phyloP scores from a whole-genome alignment of 2,888 invertebrate species.

The Macaria liturata region DNA sequence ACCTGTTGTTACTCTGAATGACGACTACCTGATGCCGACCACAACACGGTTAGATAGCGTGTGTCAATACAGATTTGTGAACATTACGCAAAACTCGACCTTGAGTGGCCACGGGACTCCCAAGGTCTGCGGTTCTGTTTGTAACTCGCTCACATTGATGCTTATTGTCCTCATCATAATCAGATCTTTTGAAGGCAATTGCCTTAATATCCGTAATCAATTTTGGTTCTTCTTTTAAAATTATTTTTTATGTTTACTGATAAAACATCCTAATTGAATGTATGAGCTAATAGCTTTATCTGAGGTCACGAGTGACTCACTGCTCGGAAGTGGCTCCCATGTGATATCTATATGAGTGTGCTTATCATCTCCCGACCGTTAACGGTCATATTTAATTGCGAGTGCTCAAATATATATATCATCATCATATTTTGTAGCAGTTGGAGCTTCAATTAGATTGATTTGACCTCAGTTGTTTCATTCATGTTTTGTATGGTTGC shows the following conservation, averaged over 20 bases:
- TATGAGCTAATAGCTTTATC: slow-evolving; percentile 19
- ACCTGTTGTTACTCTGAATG: slow-evolving; percentile 14
- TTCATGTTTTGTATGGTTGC: no score
- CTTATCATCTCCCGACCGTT: slow-evolving; percentile 39
- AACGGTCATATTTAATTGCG: slow-evolving; percentile 46
- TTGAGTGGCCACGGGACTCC: slow-evolving; percentile 7
- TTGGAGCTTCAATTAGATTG: no score
- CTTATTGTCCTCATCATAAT: slow-evolving; percentile 8
- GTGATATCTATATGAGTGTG: slow-evolving; percentile 10
- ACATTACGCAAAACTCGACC: slow-evolving; percentile 8
- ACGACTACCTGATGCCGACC: slow-evolving; percentile 15
- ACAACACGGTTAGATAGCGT: slow-evolving; percentile 16
- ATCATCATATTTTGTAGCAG: no score
- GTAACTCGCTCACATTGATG: slow-evolving; percentile 5
- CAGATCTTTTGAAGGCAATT: background rate
- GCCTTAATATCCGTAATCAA: slow-evolving; percentile 2
- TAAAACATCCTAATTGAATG: slow-evolving; percentile 4
- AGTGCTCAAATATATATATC: slow-evolving; percentile 8
- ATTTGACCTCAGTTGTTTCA: no score
- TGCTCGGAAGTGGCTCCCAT: slow-evolving; percentile 28
- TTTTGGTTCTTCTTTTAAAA: background rate
- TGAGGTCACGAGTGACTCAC: slow-evolving; percentile 28
- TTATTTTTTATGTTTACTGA: background rate
- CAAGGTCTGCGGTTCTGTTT: slow-evolving; percentile 12
- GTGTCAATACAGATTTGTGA: slow-evolving; percentile 8